Conservation (phyloP, 2,888 invertebrate genomes). For the Diadromus collaris region DNA sequence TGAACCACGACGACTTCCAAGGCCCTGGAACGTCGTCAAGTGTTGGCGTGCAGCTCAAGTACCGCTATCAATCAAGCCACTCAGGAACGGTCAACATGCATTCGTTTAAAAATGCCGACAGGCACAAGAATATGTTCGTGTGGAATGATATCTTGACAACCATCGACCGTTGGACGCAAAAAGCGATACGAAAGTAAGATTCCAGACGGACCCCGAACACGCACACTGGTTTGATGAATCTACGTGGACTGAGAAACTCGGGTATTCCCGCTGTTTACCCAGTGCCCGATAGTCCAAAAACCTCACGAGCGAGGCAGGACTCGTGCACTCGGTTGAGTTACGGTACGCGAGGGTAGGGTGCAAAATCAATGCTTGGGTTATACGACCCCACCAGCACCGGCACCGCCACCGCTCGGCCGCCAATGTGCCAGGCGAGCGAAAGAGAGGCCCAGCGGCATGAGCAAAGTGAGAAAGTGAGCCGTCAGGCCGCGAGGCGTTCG, state of each 20-base stretch:
- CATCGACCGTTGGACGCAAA: background rate
- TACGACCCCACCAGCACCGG: constrained; percentile 34
- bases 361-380: constrained; percentile 72
- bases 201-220: background rate
- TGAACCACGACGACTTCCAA: background rate
- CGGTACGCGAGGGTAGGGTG: constrained; percentile 58
- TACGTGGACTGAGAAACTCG: constrained; percentile 10
- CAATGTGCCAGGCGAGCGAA: constrained; percentile 13
- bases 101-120: background rate
- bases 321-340: constrained; percentile 32
- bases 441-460: constrained; percentile 49
- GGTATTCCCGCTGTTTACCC: background rate
- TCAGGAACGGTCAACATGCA: background rate
- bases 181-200: background rate
- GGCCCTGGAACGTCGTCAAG: background rate
- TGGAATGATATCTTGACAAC: background rate
- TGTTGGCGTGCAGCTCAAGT: background rate
- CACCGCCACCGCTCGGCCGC: constrained; percentile 18
- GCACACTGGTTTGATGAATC: background rate
- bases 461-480: constrained; percentile 66
- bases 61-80: background rate
- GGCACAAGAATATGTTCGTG: background rate
- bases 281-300: background rate
- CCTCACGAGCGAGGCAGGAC: constrained; percentile 9
- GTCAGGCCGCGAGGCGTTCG: constrained; percentile 53